phyloP scores from a whole-genome alignment of 2,797 vertebrate genomes.

The Coregonus suidteri region DNA sequence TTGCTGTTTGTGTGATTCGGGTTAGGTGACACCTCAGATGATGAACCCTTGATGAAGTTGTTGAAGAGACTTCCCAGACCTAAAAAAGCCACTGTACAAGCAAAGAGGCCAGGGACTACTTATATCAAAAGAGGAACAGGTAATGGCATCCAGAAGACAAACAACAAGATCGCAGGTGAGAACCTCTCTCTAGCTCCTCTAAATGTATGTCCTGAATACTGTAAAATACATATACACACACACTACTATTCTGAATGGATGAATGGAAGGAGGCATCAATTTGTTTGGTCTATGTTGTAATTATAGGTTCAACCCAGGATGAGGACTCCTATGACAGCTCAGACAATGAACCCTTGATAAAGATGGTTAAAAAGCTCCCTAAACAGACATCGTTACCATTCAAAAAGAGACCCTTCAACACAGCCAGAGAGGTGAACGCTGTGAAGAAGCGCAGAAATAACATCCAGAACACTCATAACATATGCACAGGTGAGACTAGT shows the following conservation, averaged over 20 bases:
- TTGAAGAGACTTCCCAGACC: conserved; percentile 34
- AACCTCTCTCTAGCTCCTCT: background rate
- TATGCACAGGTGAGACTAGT: conserved; percentile 2
- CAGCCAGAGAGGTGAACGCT: background rate
- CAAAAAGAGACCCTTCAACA: background rate
- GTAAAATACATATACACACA: background rate
- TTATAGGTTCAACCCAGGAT: conserved; percentile 29
- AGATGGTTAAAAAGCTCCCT: conserved; percentile 29
- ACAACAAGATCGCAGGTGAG: background rate
- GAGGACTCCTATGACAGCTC: conserved; percentile 29
- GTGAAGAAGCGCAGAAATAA: background rate
- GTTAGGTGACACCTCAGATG: background rate
- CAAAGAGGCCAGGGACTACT: background rate
- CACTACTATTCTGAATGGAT: background rate
- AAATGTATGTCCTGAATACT: background rate
- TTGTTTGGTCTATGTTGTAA: background rate
- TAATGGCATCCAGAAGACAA: background rate
- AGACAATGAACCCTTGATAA: conserved; percentile 43
- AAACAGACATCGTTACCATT: conserved; percentile 23
- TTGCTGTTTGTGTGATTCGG: background rate
- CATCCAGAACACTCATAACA: background rate
- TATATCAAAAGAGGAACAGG: background rate
- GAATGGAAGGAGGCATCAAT: background rate
- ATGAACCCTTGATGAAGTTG: conserved; percentile 31
- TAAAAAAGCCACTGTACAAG: background rate